Percentiles rank a stretch among this genome's conserved stretches.
Conservation (phyloP, 2,888 invertebrate species). For the Heliconius cydno region DNA sequence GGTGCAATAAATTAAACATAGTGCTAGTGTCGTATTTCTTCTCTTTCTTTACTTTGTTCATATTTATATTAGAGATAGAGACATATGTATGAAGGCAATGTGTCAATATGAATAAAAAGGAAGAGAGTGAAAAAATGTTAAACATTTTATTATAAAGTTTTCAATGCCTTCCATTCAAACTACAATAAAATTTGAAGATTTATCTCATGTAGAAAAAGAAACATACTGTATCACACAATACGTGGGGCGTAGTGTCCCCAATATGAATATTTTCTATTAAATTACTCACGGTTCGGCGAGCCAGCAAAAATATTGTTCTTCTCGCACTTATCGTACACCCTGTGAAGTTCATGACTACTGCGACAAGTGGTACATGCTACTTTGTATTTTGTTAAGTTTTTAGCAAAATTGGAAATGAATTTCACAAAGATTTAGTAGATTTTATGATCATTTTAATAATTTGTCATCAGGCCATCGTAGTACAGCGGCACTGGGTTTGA, state of each 20-base stretch:
- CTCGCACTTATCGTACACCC: conserved; percentile 70
- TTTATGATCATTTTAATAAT: neutral
- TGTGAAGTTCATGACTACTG: conserved; percentile 41
- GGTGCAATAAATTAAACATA: too few species aligned
- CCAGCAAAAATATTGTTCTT: conserved; percentile 81
- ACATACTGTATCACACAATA: conserved; percentile 58
- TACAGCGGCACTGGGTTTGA: neutral
- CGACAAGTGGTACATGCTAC: conserved; percentile 32
- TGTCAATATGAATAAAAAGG: too few species aligned
- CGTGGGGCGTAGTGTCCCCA: conserved; percentile 71
- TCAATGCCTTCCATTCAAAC: too few species aligned
- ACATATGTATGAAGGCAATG: too few species aligned
- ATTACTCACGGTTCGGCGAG: conserved; percentile 80
- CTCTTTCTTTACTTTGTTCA: too few species aligned
- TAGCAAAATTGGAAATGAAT: neutral
- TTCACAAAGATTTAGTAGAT: neutral
- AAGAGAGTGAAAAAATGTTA: too few species aligned
- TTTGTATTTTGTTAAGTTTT: conserved; percentile 14
- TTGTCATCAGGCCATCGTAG: neutral
- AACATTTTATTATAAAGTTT: too few species aligned
- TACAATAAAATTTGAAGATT: neutral
- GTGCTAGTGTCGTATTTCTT: too few species aligned
- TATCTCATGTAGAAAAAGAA: neutral
- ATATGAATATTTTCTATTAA: conserved; percentile 83
- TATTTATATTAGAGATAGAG: too few species aligned